Evolutionary conservation across 2,113 vertebrate species (phyloP), one percentile per base, ranked within the genome.

Genomic region (Ptilonorhynchus violaceus): DNA sequence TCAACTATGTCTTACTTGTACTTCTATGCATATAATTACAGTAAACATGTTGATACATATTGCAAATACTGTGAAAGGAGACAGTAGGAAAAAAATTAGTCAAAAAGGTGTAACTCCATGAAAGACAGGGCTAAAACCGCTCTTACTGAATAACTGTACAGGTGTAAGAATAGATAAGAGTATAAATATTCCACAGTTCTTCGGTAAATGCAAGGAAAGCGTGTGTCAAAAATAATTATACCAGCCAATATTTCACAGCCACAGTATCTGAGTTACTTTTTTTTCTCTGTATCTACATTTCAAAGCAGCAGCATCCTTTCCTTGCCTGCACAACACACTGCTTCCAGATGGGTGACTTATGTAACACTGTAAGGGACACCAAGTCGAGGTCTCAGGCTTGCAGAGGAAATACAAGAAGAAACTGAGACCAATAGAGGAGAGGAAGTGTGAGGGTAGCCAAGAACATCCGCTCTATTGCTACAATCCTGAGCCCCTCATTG

Each of bases 331-430:
- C 49, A 85, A 80, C 95, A 95, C 4, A 4, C 90, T 94, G 87
- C 88, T 91, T 91, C 96, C 96, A 96, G 91, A 94, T 96, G 93
- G 80, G 76, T 91, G 56, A 33, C 83, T 96, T 92, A 69, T 62
- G 59, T 87, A 96, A 95, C 2, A 10, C 59, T 49, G 13, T 33
- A 37, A 2, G 6, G 92, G 76, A 94, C 76, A 92, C n/a, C 21
- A 75, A 89, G 58, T 35, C 0, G 19, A 88, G 66, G 68, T 64
- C 84, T 68, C 66, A 90, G 85, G 44, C 44, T 78, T 91, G 76
- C 73, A 89, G 79, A 93, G 92, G 93, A 96, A 96, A 91, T 68
- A 60, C 64, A 92, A 87, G 80, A 93, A 94, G 89, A 92, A 91
- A 90, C 62, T 18, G 15, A 87, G 80, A 96, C 44, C 44, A 62